Conservation (phyloP, 92 coral and sea anemone species). For the Diadumene lineata region DNA sequence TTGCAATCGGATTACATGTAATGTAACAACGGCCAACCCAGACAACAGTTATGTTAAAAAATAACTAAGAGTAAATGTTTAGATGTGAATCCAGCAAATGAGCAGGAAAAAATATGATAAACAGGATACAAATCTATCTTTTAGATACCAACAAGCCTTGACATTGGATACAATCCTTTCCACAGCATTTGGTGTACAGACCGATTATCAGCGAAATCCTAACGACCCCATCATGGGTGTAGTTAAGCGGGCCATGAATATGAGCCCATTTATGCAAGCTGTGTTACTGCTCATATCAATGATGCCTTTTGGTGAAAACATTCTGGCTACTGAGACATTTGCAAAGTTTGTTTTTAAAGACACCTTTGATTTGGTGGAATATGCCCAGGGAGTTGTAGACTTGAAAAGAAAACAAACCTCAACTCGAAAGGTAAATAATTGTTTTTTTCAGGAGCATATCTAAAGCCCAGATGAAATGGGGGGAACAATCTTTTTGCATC, state of each 20-base stretch:
- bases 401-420: conserved; percentile 4
- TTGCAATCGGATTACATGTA: too few species aligned
- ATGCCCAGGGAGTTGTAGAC: conserved; percentile 27
- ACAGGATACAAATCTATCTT: too few species aligned
- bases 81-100: too few species aligned
- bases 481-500: not conserved
- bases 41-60: not conserved
- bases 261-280: conserved; percentile 4
- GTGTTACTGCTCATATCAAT: conserved; percentile 2
- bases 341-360: conserved; percentile 4
- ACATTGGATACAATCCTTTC: conserved; percentile 14
- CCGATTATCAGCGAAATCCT: conserved; percentile 6
- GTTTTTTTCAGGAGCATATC: not conserved
- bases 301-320: conserved; percentile 24
- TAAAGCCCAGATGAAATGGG: not conserved
- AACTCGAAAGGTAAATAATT: not conserved
- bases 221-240: conserved; percentile 11
- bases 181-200: conserved; percentile 11
- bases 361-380: not conserved
- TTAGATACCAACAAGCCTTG: conserved; percentile 49
- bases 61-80: too few species aligned
- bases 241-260: conserved; percentile 4
- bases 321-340: not conserved
- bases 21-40: not conserved
- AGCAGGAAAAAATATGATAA: too few species aligned